phyloP scores from a whole-genome alignment of 2,888 invertebrate species.

The Thelaira solivaga region DNA sequence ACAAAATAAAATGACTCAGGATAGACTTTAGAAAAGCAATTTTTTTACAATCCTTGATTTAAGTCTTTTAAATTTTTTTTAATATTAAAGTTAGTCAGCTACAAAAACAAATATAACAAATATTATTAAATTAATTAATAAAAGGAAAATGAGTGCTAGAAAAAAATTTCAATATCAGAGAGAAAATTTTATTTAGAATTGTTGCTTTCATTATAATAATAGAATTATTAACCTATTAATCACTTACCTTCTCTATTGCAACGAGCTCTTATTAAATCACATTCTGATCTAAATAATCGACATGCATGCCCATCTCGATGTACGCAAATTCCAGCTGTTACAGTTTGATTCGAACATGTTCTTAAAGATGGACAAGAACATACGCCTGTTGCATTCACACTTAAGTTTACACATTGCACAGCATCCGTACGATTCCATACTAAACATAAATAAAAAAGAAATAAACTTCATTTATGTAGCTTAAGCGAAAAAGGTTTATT shows the following conservation, averaged over 20 bases:
- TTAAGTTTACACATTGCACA: constrained; percentile 33
- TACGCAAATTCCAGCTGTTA: constrained; percentile 40
- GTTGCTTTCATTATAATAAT: no score
- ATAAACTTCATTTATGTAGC: no score
- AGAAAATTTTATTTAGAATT: not conserved
- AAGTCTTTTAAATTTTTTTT: no score
- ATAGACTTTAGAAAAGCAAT: no score
- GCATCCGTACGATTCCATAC: constrained; percentile 40
- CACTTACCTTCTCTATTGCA: constrained; percentile 32
- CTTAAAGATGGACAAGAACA: constrained; percentile 36
- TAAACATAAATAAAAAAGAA: no score
- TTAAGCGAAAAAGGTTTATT: constrained; percentile 9
- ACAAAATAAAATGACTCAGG: not conserved
- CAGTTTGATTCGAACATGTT: constrained; percentile 41
- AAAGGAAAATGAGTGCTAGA: no score
- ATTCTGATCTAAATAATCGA: constrained; percentile 43
- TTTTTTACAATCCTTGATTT: no score
- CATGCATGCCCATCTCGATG: constrained; percentile 42
- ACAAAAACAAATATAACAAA: no score
- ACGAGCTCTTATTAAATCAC: constrained; percentile 45
- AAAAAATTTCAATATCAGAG: no score
- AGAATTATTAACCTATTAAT: no score
- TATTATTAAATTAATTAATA: no score
- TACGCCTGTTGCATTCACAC: constrained; percentile 26
- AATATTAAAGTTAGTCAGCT: no score